Evolutionary conservation across 2,797 vertebrate species (phyloP).

Genomic region (Lepus townsendii): DNA sequence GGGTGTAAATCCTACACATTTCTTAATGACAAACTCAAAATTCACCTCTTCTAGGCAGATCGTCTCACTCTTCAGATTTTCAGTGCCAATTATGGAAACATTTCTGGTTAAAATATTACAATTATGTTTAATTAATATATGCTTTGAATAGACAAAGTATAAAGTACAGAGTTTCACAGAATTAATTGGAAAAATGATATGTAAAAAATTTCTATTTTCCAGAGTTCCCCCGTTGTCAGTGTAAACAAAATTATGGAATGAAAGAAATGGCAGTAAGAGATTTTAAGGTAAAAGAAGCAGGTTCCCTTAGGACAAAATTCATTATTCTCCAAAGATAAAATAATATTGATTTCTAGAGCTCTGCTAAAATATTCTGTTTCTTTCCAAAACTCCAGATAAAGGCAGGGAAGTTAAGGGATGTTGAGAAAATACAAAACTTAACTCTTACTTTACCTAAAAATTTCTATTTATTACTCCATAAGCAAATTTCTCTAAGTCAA

Average conservation of each 20-base stretch:
- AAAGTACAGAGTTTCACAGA: not conserved
- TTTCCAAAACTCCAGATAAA: constrained; percentile 16
- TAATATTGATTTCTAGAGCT: constrained; percentile 52
- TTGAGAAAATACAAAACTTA: constrained; percentile 41
- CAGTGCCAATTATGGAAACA: not conserved
- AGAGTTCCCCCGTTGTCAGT: not conserved
- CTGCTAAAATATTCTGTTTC: not conserved
- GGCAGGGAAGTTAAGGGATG: not conserved
- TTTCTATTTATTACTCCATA: not conserved
- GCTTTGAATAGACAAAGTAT: not conserved
- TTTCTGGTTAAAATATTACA: constrained; percentile 7
- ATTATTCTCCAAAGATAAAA: constrained; percentile 61
- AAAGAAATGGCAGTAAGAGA: not conserved
- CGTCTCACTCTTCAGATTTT: not conserved
- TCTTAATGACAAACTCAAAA: not conserved
- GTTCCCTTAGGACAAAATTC: not conserved
- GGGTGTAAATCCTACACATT: not conserved
- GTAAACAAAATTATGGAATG: constrained; percentile 38
- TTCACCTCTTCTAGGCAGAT: not conserved
- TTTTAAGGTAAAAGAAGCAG: constrained; percentile 44
- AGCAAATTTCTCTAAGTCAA: not conserved
- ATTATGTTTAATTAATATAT: not conserved
- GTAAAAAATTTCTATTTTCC: not conserved
- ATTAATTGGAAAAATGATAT: constrained; percentile 22
- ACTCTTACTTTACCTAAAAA: not conserved